Evolutionary conservation across 2,888 invertebrate species (phyloP), one percentile per base, ranked within the genome.

Genomic region (Cotesia congregata): DNA sequence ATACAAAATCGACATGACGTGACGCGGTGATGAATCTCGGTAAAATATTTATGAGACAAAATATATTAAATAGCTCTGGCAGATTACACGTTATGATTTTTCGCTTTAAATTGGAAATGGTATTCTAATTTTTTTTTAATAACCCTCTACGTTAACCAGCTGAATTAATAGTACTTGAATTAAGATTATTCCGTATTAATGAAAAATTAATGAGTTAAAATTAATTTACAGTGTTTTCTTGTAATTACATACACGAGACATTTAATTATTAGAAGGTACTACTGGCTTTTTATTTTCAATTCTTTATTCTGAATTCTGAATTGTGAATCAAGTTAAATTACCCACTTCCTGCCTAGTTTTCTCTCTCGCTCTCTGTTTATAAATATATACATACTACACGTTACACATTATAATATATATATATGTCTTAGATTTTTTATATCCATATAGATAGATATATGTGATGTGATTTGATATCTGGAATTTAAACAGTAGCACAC

Each of bases 1-100:
- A 50, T 50, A 50, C 60, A 74, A 60, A 67, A 73, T 73, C 60
- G 67, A 73, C 73, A 40, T 72, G 64, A 72, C 72, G 73, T 74
- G 74, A 74, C 74, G 74, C 12, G 12, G 12, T 50, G 67, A 67
- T 38, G 59, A 74, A 61, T 74, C 74, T 67, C 59, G 60, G 30
- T 39, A 60, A 1, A 50, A 74, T 74, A 74, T 74, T 74, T 59
- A 74, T 68, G 68, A 17, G 68, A 74, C 61, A 68, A 60, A 73
- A 74, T 68, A 39, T 74, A 50, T 30, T 74, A 68, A 68, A 38
- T 68, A 62, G 40, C 17, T 68, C 17, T 41, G 67, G 17, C 50
- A 60, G 68, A 60, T 74, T 67, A 67, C 38, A 73, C 6, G 6
- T 67, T 62, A 61, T 68, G 40, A 60, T 15, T 39, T 68, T 40